Conservation (phyloP, 2,113 vertebrate species). For the Cheirogaleus medius region DNA sequence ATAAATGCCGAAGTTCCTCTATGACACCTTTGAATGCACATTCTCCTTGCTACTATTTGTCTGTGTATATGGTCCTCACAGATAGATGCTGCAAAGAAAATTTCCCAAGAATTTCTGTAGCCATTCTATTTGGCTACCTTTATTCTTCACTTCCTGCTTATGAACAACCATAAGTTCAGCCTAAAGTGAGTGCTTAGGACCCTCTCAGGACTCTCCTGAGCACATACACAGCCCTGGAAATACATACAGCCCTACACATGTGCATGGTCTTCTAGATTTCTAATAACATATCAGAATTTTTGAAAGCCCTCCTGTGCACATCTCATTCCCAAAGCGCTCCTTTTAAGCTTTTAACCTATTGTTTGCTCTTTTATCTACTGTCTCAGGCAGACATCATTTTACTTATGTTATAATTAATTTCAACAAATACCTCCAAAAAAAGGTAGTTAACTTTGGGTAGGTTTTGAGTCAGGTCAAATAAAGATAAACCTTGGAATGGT, state of each 20-base stretch:
- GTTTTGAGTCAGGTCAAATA: background rate
- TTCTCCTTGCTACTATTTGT: background rate
- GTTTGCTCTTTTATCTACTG: background rate
- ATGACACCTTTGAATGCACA: background rate
- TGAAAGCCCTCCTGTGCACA: background rate
- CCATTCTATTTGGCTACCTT: background rate
- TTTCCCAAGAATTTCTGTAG: background rate
- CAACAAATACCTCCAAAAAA: background rate
- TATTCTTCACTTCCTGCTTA: background rate
- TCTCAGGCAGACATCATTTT: background rate
- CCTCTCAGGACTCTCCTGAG: background rate
- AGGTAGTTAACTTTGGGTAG: background rate
- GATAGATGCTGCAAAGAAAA: background rate
- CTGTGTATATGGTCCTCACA: background rate
- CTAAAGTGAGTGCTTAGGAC: background rate
- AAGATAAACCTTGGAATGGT: background rate
- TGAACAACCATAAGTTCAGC: background rate
- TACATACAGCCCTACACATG: background rate
- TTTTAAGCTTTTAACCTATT: background rate
- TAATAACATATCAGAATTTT: background rate
- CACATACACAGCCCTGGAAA: background rate
- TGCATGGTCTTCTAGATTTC: background rate
- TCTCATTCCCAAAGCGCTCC: background rate
- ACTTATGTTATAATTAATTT: background rate
- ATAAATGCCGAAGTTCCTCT: background rate